Percentiles rank a stretch among this genome's conserved stretches.
phyloP scores from a whole-genome alignment of 2,888 invertebrate genomes.

The Agrotis segetum region DNA sequence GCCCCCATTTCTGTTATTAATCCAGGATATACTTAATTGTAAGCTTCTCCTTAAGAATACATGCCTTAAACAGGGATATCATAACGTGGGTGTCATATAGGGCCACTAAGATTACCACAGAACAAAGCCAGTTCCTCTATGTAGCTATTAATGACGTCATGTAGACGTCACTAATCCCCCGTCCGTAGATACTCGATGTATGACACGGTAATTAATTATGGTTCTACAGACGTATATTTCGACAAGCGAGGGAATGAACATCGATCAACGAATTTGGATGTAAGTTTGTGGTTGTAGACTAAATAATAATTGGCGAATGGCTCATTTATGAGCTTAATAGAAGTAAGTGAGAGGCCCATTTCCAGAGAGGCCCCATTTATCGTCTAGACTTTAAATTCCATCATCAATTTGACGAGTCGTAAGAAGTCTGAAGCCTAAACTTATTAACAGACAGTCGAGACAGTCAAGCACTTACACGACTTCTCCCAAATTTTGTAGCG shows the following conservation, averaged over 20 bases:
- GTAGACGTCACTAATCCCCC: slow-evolving; percentile 26
- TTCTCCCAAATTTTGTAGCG: not conserved
- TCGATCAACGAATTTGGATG: slow-evolving; percentile 26
- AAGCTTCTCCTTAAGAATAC: not conserved
- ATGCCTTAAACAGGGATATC: not conserved
- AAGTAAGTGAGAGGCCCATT: no score
- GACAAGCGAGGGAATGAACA: slow-evolving; percentile 2
- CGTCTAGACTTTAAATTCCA: no score
- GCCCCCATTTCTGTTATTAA: no score
- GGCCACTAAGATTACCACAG: slow-evolving; percentile 21
- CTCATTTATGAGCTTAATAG: no score
- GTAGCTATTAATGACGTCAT: slow-evolving; percentile 32
- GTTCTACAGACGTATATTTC: slow-evolving; percentile 25
- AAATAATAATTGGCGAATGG: not conserved
- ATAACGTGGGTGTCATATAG: slow-evolving; percentile 3
- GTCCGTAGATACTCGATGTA: slow-evolving; percentile 8
- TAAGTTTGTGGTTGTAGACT: not conserved
- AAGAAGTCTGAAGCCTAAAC: not conserved
- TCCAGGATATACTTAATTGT: not conserved
- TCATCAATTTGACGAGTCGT: not conserved
- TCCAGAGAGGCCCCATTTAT: no score
- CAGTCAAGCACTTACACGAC: not conserved
- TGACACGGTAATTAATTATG: slow-evolving; percentile 34
- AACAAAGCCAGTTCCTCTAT: slow-evolving; percentile 27
- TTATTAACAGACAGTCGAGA: no score